Conservation (phyloP, 2,113 vertebrate genomes). For the Apaloderma vittatum region DNA sequence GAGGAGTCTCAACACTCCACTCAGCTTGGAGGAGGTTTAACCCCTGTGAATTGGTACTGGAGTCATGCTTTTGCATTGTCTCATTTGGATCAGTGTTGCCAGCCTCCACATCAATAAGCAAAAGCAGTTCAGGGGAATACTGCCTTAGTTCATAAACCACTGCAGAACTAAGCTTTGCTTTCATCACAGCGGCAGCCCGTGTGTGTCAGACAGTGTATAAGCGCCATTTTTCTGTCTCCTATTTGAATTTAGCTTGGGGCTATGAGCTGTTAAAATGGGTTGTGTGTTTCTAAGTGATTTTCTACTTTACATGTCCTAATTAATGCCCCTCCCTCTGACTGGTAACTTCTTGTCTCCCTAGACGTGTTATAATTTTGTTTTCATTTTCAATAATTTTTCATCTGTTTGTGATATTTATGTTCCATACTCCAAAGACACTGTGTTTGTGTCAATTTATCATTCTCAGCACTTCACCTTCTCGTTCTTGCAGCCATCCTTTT, state of each 20-base stretch:
- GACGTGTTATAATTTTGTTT: background rate
- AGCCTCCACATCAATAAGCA: background rate
- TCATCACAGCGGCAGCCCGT: background rate
- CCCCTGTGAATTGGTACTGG: background rate
- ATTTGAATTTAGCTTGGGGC: conserved; percentile 25
- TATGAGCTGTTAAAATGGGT: conserved; percentile 25
- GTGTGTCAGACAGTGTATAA: background rate
- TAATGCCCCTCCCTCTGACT: conserved; percentile 32
- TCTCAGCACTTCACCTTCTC: background rate
- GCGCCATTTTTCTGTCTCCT: background rate
- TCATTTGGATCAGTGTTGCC: background rate
- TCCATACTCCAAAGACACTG: background rate
- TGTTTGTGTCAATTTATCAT: background rate
- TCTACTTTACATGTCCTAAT: conserved; percentile 49
- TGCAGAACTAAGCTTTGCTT: background rate
- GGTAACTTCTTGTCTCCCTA: conserved; percentile 9
- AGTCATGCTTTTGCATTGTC: background rate
- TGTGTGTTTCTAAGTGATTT: conserved; percentile 54
- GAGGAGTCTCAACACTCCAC: background rate
- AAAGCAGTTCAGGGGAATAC: background rate
- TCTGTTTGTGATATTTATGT: background rate
- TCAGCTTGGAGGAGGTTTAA: background rate
- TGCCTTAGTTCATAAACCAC: background rate
- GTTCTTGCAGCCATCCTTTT: background rate
- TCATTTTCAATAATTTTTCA: conserved; percentile 1